These are phyloP conservation scores for Neodon shergylaensis DNA, from an alignment of 2,113 vertebrate species.

Conservation along the genomic window DNA sequence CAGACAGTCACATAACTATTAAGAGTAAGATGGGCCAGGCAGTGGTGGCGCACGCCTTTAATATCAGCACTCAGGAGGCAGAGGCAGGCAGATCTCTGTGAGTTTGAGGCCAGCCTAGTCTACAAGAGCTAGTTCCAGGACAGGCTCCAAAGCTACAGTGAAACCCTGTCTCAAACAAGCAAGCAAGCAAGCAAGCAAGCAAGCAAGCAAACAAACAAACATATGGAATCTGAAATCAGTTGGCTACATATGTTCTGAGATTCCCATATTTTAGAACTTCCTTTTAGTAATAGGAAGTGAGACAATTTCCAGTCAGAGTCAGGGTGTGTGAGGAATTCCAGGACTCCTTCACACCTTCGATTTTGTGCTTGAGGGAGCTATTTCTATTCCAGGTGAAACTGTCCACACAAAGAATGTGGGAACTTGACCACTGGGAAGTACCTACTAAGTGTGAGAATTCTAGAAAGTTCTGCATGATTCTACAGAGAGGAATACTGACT, in stretches of 20 bases:
- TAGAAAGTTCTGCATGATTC: background rate
- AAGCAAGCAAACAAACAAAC: no score
- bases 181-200: no score
- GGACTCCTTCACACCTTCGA: background rate
- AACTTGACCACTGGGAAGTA: background rate
- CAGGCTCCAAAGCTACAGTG: no score
- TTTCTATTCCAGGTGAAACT: background rate
- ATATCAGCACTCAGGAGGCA: no score
- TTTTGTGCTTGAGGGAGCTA: background rate
- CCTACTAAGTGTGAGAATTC: background rate
- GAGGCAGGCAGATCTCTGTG: no score
- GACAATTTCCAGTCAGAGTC: accelerated
- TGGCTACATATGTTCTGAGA: background rate
- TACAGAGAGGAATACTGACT: background rate
- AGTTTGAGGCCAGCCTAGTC: no score
- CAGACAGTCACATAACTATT: background rate
- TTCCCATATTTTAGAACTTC: background rate
- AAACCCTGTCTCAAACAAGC: no score
- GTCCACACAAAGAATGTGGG: accelerated
- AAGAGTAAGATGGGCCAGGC: background rate
- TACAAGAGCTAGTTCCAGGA: no score
- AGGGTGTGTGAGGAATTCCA: background rate
- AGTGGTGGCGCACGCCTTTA: no score
- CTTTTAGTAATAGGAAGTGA: background rate
- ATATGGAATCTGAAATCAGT: background rate